These are phyloP conservation scores for Malurus splendens DNA, from an alignment of 2,797 vertebrate genomes.

Conservation along the genomic window DNA sequence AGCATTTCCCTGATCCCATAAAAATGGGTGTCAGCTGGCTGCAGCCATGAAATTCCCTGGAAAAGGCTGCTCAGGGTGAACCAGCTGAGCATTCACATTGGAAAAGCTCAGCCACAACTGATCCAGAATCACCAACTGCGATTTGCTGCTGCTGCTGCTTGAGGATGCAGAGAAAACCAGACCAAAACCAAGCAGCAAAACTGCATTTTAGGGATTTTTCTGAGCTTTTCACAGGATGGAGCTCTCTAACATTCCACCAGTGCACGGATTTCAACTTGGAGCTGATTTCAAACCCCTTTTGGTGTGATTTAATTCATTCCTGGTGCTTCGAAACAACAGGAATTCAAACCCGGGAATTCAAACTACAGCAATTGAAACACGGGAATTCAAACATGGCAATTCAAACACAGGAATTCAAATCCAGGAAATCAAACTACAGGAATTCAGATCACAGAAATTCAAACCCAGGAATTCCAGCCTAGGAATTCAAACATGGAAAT, in stretches of 20 bases:
- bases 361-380: too few relatives aligned
- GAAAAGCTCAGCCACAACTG: neutral
- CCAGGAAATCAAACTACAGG: too few relatives aligned
- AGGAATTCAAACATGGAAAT: too few relatives aligned
- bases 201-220: rapidly evolving
- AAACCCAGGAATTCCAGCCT: too few relatives aligned
- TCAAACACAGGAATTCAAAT: too few relatives aligned
- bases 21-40: neutral
- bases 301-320: too few relatives aligned
- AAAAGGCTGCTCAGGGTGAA: neutral
- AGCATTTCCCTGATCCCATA: neutral
- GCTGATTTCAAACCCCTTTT: too few relatives aligned
- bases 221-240: too few relatives aligned
- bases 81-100: rapidly evolving
- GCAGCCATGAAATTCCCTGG: rapidly evolving
- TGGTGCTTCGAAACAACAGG: too few relatives aligned
- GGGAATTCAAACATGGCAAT: too few relatives aligned
- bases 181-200: neutral
- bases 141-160: neutral
- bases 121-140: neutral
- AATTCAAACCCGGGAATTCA: too few relatives aligned
- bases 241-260: neutral
- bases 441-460: too few relatives aligned
- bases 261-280: neutral
- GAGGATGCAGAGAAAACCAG: neutral